A percentile compares a stretch with the other conserved stretches of the same genome.
These are phyloP conservation scores for Microtus ochrogaster DNA, from an alignment of 2,113 vertebrate genomes.

Conservation along the genomic window DNA sequence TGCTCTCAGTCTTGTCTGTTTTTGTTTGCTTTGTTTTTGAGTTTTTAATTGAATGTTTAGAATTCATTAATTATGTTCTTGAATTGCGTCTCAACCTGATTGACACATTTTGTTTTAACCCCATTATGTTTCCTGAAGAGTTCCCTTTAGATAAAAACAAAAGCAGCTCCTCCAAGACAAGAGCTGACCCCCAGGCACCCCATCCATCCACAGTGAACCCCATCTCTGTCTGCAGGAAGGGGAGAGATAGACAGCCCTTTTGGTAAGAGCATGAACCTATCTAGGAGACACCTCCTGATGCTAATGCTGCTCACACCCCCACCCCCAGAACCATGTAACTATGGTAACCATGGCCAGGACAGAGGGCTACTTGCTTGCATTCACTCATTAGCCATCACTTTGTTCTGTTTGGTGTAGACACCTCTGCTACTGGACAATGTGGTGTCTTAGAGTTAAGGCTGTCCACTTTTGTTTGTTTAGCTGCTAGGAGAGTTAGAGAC, in stretches of 20 bases:
- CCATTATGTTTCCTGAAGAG: background rate
- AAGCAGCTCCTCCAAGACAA: background rate
- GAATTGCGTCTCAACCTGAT: background rate
- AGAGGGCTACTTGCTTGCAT: rapidly evolving
- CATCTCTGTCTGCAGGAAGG: background rate
- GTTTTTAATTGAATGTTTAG: background rate
- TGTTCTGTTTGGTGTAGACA: background rate
- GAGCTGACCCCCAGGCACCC: background rate
- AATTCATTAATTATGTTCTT: background rate
- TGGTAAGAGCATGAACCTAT: background rate
- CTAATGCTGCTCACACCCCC: background rate
- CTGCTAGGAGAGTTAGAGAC: too few relatives aligned
- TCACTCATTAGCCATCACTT: background rate
- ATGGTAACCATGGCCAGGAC: background rate
- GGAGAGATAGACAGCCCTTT: too few relatives aligned
- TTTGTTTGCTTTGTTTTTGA: background rate
- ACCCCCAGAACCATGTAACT: background rate
- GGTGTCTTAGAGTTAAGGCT: background rate
- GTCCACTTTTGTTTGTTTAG: background rate
- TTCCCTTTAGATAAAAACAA: background rate
- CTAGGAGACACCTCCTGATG: too few relatives aligned
- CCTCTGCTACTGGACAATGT: background rate
- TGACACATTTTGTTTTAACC: background rate
- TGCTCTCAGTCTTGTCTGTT: background rate
- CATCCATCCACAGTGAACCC: background rate